A percentile compares a stretch with the other conserved stretches of the same genome.
Evolutionary conservation across 2,797 vertebrate species (phyloP).

Genomic region (Pipistrellus nathusii): DNA sequence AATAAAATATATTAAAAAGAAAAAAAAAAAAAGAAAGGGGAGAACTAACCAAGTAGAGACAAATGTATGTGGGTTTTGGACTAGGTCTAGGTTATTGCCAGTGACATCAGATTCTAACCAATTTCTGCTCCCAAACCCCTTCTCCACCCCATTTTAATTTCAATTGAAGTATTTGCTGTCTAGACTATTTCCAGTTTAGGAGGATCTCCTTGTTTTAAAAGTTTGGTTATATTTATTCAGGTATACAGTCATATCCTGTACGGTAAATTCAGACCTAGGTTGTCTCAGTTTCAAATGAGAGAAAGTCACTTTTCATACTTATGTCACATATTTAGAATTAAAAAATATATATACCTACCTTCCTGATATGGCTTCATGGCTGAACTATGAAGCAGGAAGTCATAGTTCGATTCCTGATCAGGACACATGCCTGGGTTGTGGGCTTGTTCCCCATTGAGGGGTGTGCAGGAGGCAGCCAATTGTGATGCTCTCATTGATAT

Average conservation of each 20-base stretch:
- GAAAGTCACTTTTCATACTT: neutral
- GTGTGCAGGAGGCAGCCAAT: no score
- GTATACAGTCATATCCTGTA: neutral
- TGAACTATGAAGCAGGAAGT: no score
- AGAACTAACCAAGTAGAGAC: constrained; percentile 19
- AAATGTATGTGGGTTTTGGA: neutral
- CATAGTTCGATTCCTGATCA: no score
- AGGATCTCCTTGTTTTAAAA: neutral
- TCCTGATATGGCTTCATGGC: no score
- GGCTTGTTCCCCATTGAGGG: no score
- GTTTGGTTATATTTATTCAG: neutral
- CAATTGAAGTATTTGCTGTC: neutral
- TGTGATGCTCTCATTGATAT: no score
- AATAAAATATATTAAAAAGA: no score
- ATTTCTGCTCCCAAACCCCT: neutral
- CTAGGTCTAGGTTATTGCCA: neutral
- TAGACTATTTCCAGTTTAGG: neutral
- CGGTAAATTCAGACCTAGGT: neutral
- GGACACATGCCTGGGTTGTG: no score
- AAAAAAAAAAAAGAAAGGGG: neutral
- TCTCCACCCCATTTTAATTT: neutral
- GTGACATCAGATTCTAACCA: neutral
- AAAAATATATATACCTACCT: neutral
- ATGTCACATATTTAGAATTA: neutral
- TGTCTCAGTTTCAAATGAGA: constrained; percentile 40